Percentiles rank a stretch among this genome's conserved stretches.
These are phyloP conservation scores for Vireo altiloquus DNA, from an alignment of 2,113 vertebrate genomes.

Conservation along the genomic window DNA sequence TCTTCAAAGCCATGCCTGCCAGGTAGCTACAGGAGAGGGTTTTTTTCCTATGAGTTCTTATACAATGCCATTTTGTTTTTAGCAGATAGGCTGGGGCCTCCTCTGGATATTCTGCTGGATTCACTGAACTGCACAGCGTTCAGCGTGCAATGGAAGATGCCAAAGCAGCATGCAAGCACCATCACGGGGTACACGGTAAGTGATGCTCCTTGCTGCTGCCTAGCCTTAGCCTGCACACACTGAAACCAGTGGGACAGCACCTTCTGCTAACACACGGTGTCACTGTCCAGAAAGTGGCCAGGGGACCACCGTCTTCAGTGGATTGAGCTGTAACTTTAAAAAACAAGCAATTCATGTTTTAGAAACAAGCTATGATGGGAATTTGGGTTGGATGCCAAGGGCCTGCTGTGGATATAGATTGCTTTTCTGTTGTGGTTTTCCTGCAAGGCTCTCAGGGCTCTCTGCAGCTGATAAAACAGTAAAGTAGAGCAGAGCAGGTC, in stretches of 20 bases:
- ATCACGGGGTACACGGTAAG: conserved; percentile 88
- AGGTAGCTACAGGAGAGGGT: not conserved
- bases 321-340: not conserved
- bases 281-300: accelerated
- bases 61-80: conserved; percentile 20
- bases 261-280: accelerated
- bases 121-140: conserved; percentile 90
- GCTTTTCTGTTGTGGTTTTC: not conserved
- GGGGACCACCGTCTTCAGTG: not conserved
- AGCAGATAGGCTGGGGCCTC: conserved; percentile 87
- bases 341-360: not conserved
- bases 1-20: not conserved
- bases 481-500: not conserved
- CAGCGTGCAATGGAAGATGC: conserved; percentile 89
- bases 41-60: not conserved
- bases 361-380: not conserved
- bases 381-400: not conserved
- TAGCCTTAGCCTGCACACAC: accelerated
- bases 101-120: conserved; percentile 83
- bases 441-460: not conserved
- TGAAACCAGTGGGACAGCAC: not conserved
- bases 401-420: not conserved
- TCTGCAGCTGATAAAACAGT: not conserved
- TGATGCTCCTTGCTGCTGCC: not conserved
- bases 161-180: conserved; percentile 76